These are phyloP conservation scores for Tanaodytes sp. DNA, from an alignment of 2,888 invertebrate species.

Conservation along the genomic window DNA sequence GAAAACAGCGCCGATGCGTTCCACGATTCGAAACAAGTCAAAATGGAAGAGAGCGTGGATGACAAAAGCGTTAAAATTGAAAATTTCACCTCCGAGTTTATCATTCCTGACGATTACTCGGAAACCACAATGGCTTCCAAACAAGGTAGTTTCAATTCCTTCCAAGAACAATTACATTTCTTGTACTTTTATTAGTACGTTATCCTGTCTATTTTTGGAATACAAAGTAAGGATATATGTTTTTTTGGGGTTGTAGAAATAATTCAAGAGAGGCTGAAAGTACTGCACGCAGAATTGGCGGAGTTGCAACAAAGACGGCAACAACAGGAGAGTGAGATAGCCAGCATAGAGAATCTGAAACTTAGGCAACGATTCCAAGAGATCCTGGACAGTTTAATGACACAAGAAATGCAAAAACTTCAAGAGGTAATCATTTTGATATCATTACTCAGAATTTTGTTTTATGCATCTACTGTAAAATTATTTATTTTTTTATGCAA, in stretches of 20 bases:
- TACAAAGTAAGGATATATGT: too few species aligned
- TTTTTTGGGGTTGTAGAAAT: slow-evolving; percentile 64
- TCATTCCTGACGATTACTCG: slow-evolving; percentile 62
- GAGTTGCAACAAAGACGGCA: slow-evolving; percentile 83
- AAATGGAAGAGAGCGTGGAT: slow-evolving; percentile 53
- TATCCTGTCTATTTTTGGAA: too few species aligned
- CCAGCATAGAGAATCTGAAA: slow-evolving; percentile 88
- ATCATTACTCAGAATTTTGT: too few species aligned
- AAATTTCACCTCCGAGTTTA: slow-evolving; percentile 66
- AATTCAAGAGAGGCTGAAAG: slow-evolving; percentile 79
- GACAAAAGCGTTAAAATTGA: slow-evolving; percentile 65
- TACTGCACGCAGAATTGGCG: slow-evolving; percentile 82
- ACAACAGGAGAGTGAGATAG: slow-evolving; percentile 87
- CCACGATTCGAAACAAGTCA: slow-evolving; percentile 60
- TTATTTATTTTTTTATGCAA: too few species aligned
- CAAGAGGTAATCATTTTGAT: too few species aligned
- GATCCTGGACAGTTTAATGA: slow-evolving; percentile 83
- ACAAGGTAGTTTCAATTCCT: slow-evolving; percentile 34
- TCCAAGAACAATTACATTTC: too few species aligned
- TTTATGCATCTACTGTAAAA: too few species aligned
- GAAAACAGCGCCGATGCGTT: slow-evolving; percentile 50
- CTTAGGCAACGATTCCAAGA: slow-evolving; percentile 87
- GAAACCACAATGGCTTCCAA: slow-evolving; percentile 44
- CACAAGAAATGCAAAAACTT: slow-evolving; percentile 84
- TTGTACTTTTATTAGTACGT: too few species aligned